Evolutionary conservation across 2,888 invertebrate genomes (phyloP), one percentile per base, ranked within the genome.

Genomic region (Sarcophaga rosellei): DNA sequence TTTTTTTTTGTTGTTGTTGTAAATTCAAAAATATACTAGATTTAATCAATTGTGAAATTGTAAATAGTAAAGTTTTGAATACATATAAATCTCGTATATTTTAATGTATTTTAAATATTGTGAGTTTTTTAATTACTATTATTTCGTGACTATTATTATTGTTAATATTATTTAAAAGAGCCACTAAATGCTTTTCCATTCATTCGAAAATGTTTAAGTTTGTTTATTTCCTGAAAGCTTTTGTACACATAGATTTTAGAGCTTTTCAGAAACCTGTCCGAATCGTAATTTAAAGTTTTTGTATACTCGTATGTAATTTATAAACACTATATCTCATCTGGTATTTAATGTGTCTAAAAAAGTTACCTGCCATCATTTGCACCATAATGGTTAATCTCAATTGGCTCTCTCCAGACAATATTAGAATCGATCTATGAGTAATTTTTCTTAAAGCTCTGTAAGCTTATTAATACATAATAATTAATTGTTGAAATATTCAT

Each of bases 201-300:
- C 4, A 63, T 63, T 68, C 57, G 11, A 72, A 61, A 75, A 75
- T 21, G 23, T 76, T 5, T 76, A 66, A 47, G 4, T 47, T 10
- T 68, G 17, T 82, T 81, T 25, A 68, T 10, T 65, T 59, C 59
- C 21, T 75, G 20, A 44, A 75, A 81, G 82, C 84, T 81, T 83
- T 79, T 85, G 87, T 87, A 87, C 83, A 87, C 85, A 83, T 84
- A 65, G 76, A 74, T 87, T 79, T 82, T 86, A 76, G 78, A 78
- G 72, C 62, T 78, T 45, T 57, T 57, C 20, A 53, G 68, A 79
- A 44, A 68, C 45, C 35, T 5, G 45, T 61, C 47, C 74, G 77
- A 47, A 25, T 2, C 47, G 11, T 35, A 35, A 53, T 20, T n/a
- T 69, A 45, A 74, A 65, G 47, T 63, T 10, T 17, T 17, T 53